Evolutionary conservation across 2,113 vertebrate species (phyloP).

Genomic region (Onychostoma macrolepis): DNA sequence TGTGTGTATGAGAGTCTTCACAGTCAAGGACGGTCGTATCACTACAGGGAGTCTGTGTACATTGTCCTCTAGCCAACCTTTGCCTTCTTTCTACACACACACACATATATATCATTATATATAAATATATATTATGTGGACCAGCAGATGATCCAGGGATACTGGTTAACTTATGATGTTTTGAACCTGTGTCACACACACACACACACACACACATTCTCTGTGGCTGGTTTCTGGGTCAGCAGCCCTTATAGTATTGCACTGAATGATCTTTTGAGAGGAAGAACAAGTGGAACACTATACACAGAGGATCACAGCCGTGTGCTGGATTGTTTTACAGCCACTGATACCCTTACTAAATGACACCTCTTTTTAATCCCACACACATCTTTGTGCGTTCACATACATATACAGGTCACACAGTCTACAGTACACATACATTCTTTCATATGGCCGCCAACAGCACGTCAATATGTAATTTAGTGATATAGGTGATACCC

Average conservation of each 20-base stretch:
- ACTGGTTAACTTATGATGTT: neutral
- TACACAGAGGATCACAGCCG: neutral
- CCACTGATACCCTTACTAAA: conserved; percentile 12
- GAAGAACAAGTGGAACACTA: conserved; percentile 9
- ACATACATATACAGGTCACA: neutral
- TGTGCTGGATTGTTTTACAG: conserved; percentile 22
- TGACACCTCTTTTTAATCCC: conserved; percentile 4
- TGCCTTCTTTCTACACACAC: neutral
- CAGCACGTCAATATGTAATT: neutral
- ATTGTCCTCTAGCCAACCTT: conserved; percentile 14
- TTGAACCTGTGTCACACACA: neutral
- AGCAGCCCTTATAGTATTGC: conserved; percentile 33
- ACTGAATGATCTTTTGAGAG: conserved; percentile 36
- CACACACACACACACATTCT: conserved; percentile 9
- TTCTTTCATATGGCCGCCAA: neutral
- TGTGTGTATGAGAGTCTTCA: neutral
- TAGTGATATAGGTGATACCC: neutral
- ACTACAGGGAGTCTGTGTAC: conserved; percentile 24
- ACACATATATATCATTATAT: neutral
- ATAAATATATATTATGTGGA: neutral
- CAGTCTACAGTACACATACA: neutral
- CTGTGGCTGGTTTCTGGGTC: conserved; percentile 26
- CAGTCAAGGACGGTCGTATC: conserved; percentile 8
- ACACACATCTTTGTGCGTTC: neutral
- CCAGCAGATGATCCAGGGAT: neutral